phyloP scores from a whole-genome alignment of 2,888 invertebrate species.

The Phania funesta region DNA sequence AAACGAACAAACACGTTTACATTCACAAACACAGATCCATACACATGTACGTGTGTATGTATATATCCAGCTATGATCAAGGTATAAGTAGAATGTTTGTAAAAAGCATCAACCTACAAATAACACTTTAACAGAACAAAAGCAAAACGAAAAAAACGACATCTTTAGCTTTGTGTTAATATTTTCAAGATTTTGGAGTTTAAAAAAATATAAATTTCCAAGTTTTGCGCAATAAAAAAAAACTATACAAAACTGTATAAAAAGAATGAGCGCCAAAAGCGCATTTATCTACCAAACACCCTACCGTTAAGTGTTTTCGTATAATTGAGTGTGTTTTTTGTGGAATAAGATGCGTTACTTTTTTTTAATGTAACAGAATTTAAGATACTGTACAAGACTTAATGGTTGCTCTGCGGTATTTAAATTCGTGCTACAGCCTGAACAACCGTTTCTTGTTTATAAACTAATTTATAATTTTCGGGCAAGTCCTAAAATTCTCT shows the following conservation, averaged over 20 bases:
- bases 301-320: not conserved
- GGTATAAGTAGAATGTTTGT: constrained; percentile 40
- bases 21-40: not conserved
- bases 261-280: not conserved
- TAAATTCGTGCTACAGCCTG: too few relatives aligned
- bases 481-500: too few relatives aligned
- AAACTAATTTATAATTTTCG: too few relatives aligned
- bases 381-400: too few relatives aligned
- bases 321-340: not conserved
- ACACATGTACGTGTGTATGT: not conserved
- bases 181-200: constrained; percentile 30
- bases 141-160: not conserved
- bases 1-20: constrained; percentile 57
- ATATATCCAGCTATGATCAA: constrained; percentile 14
- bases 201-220: constrained; percentile 17
- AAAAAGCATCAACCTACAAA: constrained; percentile 58
- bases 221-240: not conserved
- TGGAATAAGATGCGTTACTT: too few relatives aligned
- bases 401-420: too few relatives aligned
- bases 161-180: constrained; percentile 42
- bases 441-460: too few relatives aligned
- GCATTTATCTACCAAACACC: not conserved
- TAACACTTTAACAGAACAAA: constrained; percentile 53
- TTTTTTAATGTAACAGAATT: too few relatives aligned
- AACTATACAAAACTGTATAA: too few relatives aligned